Evolutionary conservation across 2,888 invertebrate genomes (phyloP), one percentile per base, ranked within the genome.

Genomic region (Pterostichus niger): DNA sequence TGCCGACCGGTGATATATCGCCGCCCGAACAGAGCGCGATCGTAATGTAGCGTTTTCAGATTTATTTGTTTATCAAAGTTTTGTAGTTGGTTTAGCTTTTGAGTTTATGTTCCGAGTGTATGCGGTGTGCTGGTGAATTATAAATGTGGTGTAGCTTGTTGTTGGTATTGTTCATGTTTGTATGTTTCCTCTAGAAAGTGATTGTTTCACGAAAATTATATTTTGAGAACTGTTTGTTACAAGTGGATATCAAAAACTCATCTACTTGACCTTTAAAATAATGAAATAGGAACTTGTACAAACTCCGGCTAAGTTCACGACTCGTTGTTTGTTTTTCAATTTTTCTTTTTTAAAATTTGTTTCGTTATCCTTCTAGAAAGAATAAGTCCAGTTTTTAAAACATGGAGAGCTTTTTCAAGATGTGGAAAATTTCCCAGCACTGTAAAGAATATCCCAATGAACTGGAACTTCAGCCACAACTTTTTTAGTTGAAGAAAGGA

Each of bases 21-120:
- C 56, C 10, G 6, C 13, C 56, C 15, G 24, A 56, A 56, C 15
- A 0, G 9, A 56, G 56, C 56, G 17, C 64, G 64, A 64, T 64
- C 15, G 35, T 64, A 64, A 64, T 40, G 40, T 64, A 64, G 15
- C 64, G 40, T 40, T 35, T 64, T 40, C 35, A 71, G 68, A 71
- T 71, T 71, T 40, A 75, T 75, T 75, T 75, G 75, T 52, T 49
- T 75, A 75, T 75, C 24, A 33, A 75, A 52, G 33, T 52, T 75
- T 31, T 64, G 35, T 11, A 64, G 64, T 64, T 40, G 64, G 64
- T 64, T 64, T 64, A 44, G 44, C 68, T 17, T 17, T 44, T 44
- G 68, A 71, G 68, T 71, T 71, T 71, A 44, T 71, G 46, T 71
- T 71, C 17, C 24, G 9, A 24, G 56, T 17, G 17, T 56, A 56